Evolutionary conservation across 1,140 invertebrate genomes (phyloP), one percentile per base, ranked within the genome.

Genomic region (Lysiphlebus fabarum): DNA sequence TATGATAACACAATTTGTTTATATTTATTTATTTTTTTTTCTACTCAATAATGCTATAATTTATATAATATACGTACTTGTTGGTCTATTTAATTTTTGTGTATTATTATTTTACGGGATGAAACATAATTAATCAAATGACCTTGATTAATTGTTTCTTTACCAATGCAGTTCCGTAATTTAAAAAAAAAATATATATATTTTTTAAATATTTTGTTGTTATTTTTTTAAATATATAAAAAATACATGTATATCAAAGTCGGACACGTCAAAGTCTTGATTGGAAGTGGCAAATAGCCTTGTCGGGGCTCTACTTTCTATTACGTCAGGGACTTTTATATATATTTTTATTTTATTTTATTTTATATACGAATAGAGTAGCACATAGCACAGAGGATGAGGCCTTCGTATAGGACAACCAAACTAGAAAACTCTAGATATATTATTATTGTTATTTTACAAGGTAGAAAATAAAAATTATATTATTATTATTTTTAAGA

Each of bases 271-370:
- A 11, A 41, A 2, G n/a, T 26, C 17, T 26, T 26, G n/a, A 48
- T 11, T 44, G 49, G 45, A 58, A 49, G 56, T 58, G 47, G 56
- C 10, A 42, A 58, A 58, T 45, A 58, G 56, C 56, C 56, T 58
- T 58, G 56, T 48, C 37, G 48, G 14, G 56, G 44, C 54, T 58
- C 56, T 38, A 59, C 47, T 51, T 51, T 59, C 57, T 59, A 53
- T 59, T 59, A 59, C 57, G 48, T 59, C 57, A 59, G 50, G 49
- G 44, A 17, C 44, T 51, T 41, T n/a, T 11, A 10, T n/a, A n/a
- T n/a, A n/a, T n/a, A n/a, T n/a, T n/a, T n/a, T n/a, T n/a, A n/a
- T n/a, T n/a, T n/a, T n/a, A n/a, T n/a, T n/a, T n/a, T n/a, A n/a
- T n/a, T n/a, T n/a, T n/a, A n/a, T n/a, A n/a, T n/a, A n/a, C n/a